Base-by-base conservation (phyloP, 2,888 invertebrate species). In the Mythimna albipuncta region DNA sequence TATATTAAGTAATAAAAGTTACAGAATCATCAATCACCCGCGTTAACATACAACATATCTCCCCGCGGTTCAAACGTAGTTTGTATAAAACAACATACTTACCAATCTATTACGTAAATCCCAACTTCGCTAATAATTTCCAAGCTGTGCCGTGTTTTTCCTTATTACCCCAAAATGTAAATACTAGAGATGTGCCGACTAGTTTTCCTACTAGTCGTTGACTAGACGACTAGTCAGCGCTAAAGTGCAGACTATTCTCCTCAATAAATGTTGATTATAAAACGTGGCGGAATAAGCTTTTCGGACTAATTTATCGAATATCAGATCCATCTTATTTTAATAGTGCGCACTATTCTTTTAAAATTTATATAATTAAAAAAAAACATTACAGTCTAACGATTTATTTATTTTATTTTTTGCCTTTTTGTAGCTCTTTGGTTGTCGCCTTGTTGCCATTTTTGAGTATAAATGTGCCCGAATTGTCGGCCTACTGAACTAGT, bases 41-140 rank as follows among this genome's bases (percentile, higher is more conserved):
- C 77, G 47, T 32, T 19, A 61, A 75, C 41, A 61, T 50, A 2
- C 26, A 35, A 35, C 47, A 50, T 32, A 71, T 35, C 72, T 72
- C 50, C 47, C 64, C 6, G 38, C n/a, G 79, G 64, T 55, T 44
- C 41, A 55, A 63, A 26, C 32, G 41, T 32, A 55, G 54, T 55
- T 61, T 55, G 35, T 62, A 47, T 64, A 79, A 13, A 65, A 54
- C 63, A 62, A 26, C 47, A 62, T 50, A 72, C 70, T 79, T 69
- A 55, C 69, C 57, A 54, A 59, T 47, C 32, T 64, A 69, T 75
- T 76, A 83, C 38, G 55, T 58, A 75, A 70, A 83, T 72, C 79
- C 69, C 66, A 82, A 77, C 68, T 64, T 72, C 2, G 54, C 44
- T 73, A 59, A 79, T 73, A 70, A 68, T 67, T 72, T 62, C 70